Percentiles rank a stretch among this genome's conserved stretches.
Evolutionary conservation across 1,140 invertebrate genomes (phyloP).

Genomic region (Caenorhabditis remanei): DNA sequence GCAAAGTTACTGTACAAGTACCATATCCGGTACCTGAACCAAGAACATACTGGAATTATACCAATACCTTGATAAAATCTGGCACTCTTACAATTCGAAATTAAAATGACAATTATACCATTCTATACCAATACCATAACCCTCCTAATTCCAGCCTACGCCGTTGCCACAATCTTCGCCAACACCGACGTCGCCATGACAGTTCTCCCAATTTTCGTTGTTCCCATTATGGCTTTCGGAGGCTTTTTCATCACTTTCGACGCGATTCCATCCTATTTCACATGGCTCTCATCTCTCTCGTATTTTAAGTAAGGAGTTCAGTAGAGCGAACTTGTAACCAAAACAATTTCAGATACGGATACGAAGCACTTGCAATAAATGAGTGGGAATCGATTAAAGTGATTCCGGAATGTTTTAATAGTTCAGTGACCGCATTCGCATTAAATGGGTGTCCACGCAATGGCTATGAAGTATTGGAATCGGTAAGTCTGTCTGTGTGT

Average conservation of each 20-base stretch:
- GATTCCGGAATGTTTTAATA: conserved; percentile 67
- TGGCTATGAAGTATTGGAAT: conserved; percentile 57
- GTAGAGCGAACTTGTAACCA: neutral
- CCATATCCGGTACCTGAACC: no score
- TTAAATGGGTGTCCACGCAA: conserved; percentile 36
- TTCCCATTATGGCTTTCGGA: conserved; percentile 92
- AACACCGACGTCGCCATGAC: conserved; percentile 89
- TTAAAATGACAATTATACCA: no score
- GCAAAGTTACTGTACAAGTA: no score
- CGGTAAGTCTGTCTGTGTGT: neutral
- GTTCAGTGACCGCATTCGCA: conserved; percentile 2
- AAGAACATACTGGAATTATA: no score
- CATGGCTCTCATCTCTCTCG: conserved; percentile 91
- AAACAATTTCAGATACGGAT: conserved; percentile 82
- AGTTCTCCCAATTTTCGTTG: conserved; percentile 88
- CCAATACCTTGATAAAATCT: no score
- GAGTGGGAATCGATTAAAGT: conserved; percentile 83
- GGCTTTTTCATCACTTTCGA: conserved; percentile 92
- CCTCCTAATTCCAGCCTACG: conserved; percentile 83
- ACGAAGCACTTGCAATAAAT: conserved; percentile 90
- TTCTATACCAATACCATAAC: neutral
- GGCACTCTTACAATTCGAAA: no score
- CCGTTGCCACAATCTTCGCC: conserved; percentile 88
- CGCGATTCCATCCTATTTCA: conserved; percentile 88
- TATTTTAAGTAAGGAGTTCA: conserved; percentile 84